Base-by-base conservation (phyloP, 2,113 vertebrate species). In the Stictonetta naevosa region DNA sequence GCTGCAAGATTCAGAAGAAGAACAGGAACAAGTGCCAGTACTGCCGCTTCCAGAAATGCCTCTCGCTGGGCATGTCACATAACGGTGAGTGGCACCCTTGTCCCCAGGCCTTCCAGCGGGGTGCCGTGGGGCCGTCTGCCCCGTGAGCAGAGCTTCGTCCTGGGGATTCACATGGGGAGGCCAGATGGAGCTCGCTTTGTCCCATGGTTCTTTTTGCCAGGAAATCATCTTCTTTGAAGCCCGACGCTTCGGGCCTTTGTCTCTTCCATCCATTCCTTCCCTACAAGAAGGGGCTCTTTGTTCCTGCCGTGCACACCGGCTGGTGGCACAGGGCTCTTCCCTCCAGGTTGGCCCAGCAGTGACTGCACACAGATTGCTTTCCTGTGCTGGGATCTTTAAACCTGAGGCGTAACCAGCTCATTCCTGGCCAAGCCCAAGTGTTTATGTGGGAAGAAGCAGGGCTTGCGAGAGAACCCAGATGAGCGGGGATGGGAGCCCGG, bases 11-110 rank as follows among this genome's bases (percentile, higher is more conserved):
- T 83, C 99, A 99, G 97, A 99, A 99, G 97, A 99, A 99, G 98
- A 99, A 99, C 97, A 97, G 99, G 48, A 99, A 99, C 96, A 99
- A 99, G 97, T 99, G 99, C 97, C 99, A 99, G 98, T 99, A 99
- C 97, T 99, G 99, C 97, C 99, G 99, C 93, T 99, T 99, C 98
- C 99, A 99, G 98, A 99, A 99, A 97, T 99, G 99, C 97, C 98
- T 99, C 96, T 98, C 98, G 0, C 97, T 99, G 94, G 99, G 99
- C 97, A 99, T 99, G 99, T 99, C 99, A 1, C 99, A 99, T 50
- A 99, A 99, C 0, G 99, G 99, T 99, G 97, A 99, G 99, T 16
- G 78, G 15, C 73, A 29, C 74, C 26, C 11, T 56, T 55, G 56
- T 6, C 64, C 46, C 1, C 44, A 13, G 42, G 16, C 36, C n/a